Evolutionary conservation across 1,140 invertebrate genomes (phyloP), one percentile per base, ranked within the genome.

Genomic region (Neodiprion virginianus): DNA sequence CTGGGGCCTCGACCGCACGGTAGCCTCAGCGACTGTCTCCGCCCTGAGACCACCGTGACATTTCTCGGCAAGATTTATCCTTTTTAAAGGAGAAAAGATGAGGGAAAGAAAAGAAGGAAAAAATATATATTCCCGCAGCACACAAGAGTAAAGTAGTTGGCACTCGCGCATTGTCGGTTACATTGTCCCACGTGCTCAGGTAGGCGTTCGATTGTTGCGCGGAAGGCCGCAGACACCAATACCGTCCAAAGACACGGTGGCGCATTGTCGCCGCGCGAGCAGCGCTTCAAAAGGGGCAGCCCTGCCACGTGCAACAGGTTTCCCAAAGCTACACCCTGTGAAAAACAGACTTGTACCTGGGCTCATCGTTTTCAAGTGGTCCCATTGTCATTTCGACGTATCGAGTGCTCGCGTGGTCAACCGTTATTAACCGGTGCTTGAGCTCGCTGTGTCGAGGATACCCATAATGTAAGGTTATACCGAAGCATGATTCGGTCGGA

Each of bases 21-120:
- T 87, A 87, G 86, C 84, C 75, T 72, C 67, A 61, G 73, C 76
- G 80, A 82, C 79, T 86, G 83, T 85, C 81, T 74, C 75, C 79
- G 78, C 78, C 76, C 80, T 67, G 72, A 74, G 84, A 84, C 85
- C 83, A 87, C 83, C 85, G 79, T 84, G 84, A 82, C 81, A 83
- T 80, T 82, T 83, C 74, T 72, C 75, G 71, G 68, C 72, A 74
- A 82, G 81, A 83, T 84, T 84, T 83, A 83, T 84, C 75, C 76
- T 74, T 81, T 79, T 78, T 72, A 65, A 40, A 17, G 12, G 14
- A 74, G 14, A 48, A 47, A 23, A 76, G 72, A 72, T 75, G 74
- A 71, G 48, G 71, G 76, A 72, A 21, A 70, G 49, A 61, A 67
- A 75, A 73, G 77, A 74, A 69, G 74, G 70, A 73, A 74, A 75